A percentile compares a stretch with the other conserved stretches of the same genome.
Evolutionary conservation across 1,140 invertebrate genomes (phyloP).

Genomic region (Drosophila malerkotliana): DNA sequence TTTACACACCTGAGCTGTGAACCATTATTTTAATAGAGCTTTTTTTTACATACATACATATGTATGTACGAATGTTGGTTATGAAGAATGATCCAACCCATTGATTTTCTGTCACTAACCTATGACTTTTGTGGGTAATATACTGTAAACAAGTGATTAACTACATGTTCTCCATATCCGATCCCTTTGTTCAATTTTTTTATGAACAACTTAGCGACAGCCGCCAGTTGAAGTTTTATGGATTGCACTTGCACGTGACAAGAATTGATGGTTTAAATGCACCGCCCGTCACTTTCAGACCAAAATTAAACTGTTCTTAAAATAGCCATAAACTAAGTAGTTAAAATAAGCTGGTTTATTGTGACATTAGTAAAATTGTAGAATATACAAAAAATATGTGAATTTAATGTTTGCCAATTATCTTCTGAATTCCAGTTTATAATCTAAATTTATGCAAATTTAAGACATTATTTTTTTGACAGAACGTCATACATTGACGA

Average conservation of each 20-base stretch:
- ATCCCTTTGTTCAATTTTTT: conserved; percentile 1
- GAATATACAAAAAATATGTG: neutral
- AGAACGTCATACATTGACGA: neutral
- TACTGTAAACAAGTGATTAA: conserved; percentile 10
- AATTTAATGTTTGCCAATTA: neutral
- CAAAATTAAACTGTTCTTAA: neutral
- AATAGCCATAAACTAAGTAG: no score
- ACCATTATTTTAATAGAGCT: neutral
- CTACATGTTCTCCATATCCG: neutral
- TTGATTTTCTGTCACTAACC: conserved; percentile 5
- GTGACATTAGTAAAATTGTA: neutral
- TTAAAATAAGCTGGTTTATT: no score
- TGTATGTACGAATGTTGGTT: neutral
- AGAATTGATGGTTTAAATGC: conserved; percentile 12
- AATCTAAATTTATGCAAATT: conserved; percentile 9
- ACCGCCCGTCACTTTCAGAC: neutral
- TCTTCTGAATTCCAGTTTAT: neutral
- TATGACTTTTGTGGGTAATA: conserved; percentile 1
- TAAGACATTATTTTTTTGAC: neutral
- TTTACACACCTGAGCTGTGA: neutral
- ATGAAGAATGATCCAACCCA: neutral
- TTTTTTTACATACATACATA: no score
- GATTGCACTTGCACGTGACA: conserved; percentile 7
- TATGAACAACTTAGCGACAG: neutral
- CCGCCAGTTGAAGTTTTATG: neutral